These are phyloP conservation scores for Antheraea pernyi DNA, from an alignment of 1,140 invertebrate species.

Conservation along the genomic window DNA sequence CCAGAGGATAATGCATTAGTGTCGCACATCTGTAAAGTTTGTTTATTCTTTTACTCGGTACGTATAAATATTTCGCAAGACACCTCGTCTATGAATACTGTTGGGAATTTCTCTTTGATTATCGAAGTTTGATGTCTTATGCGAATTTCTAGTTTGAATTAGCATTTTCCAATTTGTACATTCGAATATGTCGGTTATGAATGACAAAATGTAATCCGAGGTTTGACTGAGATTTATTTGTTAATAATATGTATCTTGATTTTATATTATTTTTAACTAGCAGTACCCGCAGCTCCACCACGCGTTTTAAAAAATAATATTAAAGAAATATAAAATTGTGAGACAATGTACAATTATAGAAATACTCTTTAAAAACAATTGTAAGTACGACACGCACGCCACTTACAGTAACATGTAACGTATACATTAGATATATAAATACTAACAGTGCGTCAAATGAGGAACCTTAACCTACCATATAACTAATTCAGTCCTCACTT, in stretches of 20 bases:
- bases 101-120: constrained; percentile 57
- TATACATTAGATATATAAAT: too few relatives aligned
- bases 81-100: constrained; percentile 23
- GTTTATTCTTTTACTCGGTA: background rate
- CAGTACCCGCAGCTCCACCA: too few relatives aligned
- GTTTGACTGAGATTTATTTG: background rate
- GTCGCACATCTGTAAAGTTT: background rate
- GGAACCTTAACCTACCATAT: too few relatives aligned
- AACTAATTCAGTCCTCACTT: too few relatives aligned
- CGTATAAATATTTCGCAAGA: constrained; percentile 26
- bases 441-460: too few relatives aligned
- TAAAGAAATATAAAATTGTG: too few relatives aligned
- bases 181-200: constrained; percentile 25
- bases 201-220: background rate
- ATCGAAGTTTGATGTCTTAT: constrained; percentile 68
- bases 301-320: too few relatives aligned
- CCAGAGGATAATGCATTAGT: background rate
- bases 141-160: constrained; percentile 44
- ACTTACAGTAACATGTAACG: too few relatives aligned
- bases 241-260: background rate
- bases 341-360: too few relatives aligned
- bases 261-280: background rate
- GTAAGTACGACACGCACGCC: too few relatives aligned
- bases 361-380: too few relatives aligned
- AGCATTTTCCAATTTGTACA: constrained; percentile 63